Evolutionary conservation across 2,888 invertebrate genomes (phyloP), one percentile per base, ranked within the genome.

Genomic region (Andrena trimmerana): DNA sequence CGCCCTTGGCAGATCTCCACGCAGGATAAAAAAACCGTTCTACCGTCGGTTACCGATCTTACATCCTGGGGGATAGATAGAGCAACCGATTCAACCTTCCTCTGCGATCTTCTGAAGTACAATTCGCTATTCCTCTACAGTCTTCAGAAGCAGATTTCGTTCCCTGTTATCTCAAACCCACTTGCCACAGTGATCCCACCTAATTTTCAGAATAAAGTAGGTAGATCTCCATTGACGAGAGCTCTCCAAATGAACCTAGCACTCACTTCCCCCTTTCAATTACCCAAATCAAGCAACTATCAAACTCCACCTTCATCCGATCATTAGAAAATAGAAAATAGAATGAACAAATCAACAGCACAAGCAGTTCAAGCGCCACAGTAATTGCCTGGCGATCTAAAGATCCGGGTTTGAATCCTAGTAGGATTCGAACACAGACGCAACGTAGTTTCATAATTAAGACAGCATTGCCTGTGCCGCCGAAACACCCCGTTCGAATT

Each of bases 1-100:
- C 63, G 73, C 75, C 83, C 66, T 66, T 54, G 20, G 76, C 66
- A 50, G 72, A 79, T 79, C 69, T 75, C 31, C 24, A n/a, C 0
- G 10, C 3, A 8, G 54, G 54, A 57, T 50, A 36, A 78, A 67
- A 67, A 78, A 50, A 66, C 33, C 20, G 27, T 62, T 20, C 31
- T 16, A 1, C 33, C 4, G 29, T 3, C 10, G 7, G 50, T 50
- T 50, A 1, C 36, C n/a, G 69, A 59, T 59, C 59, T 36, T 68
- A 16, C 24, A 57, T 57, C 24, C 24, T 57, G 24, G 57, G 10
- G 10, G 24, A 57, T 27, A 27, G n/a, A 6, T 52, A 52, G 52
- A 52, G 20, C 8, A 52, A 42, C 42, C 42, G 52, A 20, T 52
- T 20, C 52, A 2, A 20, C 20, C 2, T n/a, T 52, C 20, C 10